Evolutionary conservation across 2,113 vertebrate species (phyloP), one percentile per base, ranked within the genome.

Genomic region (Trachemys scripta): DNA sequence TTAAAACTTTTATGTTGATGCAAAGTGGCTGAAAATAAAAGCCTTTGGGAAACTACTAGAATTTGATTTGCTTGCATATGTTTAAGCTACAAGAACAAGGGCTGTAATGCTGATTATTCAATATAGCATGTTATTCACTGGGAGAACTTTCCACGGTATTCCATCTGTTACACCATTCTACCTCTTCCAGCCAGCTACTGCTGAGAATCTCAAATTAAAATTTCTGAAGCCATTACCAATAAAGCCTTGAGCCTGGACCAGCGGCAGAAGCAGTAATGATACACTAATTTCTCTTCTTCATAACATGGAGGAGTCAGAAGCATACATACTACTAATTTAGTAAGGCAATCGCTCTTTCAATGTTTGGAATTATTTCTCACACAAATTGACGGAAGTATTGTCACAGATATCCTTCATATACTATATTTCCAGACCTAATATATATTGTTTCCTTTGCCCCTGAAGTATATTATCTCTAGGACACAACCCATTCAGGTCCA

Each of bases 221-320:
- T 1, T 51, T 80, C 79, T 83, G 65, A 83, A 96, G 83, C 45
- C 29, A 89, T 92, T 47, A 76, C 57, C 54, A 89, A 75, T 19
- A 81, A 10, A 83, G 50, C 92, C 59, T 31, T 38, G 91, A 92
- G 87, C 8, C 51, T 85, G 82, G 54, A 89, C 42, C 69, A 88
- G 47, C 47, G 45, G 49, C 95, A 96, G 85, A 42, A 3, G 45
- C 78, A 42, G 35, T 85, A 83, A 76, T 87, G 89, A 82, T 76
- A 81, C 95, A 92, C 82, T 92, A 85, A 89, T 76, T 69, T 95
- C 84, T 87, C 12, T 49, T 87, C 86, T 92, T 96, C 80, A 84
- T 92, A 95, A 90, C 82, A 95, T 16, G 54, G 54, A 94, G 25
- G n/a, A 92, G 76, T 45, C 82, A 90, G 72, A 49, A 89, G 59